These are phyloP conservation scores for Melieria omissa DNA, from an alignment of 2,888 invertebrate species.

Conservation along the genomic window DNA sequence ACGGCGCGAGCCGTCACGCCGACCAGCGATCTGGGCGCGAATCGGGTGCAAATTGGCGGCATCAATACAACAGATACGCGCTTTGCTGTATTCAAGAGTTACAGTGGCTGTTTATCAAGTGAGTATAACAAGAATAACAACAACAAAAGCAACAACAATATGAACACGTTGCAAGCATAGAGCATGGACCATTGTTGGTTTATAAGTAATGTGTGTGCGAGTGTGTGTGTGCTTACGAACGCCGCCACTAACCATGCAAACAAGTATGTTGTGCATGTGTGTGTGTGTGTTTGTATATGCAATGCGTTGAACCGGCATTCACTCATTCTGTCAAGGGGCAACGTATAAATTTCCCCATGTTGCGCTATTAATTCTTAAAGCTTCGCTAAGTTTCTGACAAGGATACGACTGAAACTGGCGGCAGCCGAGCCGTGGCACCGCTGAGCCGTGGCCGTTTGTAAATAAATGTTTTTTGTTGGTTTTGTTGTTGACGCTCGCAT, in stretches of 20 bases:
- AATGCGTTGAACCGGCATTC: not conserved
- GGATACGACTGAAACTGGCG: slow-evolving; percentile 42
- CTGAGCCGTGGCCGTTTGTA: slow-evolving; percentile 11
- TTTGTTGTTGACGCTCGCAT: slow-evolving; percentile 7
- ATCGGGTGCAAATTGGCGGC: slow-evolving; percentile 88
- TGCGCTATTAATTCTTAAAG: slow-evolving; percentile 56
- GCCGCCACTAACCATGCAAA: not conserved
- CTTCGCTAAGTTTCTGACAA: slow-evolving; percentile 53
- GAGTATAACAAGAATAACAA: slow-evolving; percentile 63
- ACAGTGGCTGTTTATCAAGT: slow-evolving; percentile 92
- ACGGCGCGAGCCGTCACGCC: slow-evolving; percentile 77
- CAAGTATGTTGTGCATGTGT: not conserved
- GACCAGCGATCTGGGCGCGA: slow-evolving; percentile 74
- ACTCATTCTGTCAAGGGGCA: slow-evolving; percentile 21
- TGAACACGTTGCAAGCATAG: not conserved
- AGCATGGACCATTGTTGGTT: no score
- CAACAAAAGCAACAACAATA: not conserved
- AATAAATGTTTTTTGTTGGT: slow-evolving; percentile 2
- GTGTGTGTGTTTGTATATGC: slow-evolving; percentile 1
- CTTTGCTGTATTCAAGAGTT: slow-evolving; percentile 85
- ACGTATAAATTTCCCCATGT: slow-evolving; percentile 50
- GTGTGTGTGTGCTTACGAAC: no score
- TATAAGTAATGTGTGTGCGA: no score
- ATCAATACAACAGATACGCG: slow-evolving; percentile 85
- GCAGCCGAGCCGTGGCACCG: not conserved